phyloP scores from a whole-genome alignment of 2,888 invertebrate genomes.

The Netelia inedita region DNA sequence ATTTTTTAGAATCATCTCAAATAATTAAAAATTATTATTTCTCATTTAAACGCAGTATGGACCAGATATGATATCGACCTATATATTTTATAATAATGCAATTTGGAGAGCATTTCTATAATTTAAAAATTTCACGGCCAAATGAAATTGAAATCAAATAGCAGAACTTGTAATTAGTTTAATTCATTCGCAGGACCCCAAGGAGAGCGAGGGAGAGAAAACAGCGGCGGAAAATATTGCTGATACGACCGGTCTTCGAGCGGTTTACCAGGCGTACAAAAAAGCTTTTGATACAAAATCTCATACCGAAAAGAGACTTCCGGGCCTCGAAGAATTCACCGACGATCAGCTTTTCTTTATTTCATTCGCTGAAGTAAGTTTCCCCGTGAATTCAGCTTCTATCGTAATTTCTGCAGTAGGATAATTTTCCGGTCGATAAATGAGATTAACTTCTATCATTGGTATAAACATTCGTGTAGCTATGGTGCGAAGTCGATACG shows the following conservation, averaged over 20 bases:
- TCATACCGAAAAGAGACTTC: conserved; percentile 85
- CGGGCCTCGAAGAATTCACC: conserved; percentile 88
- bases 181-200: neutral
- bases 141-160: neutral
- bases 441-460: neutral
- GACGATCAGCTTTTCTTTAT: conserved; percentile 92
- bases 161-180: neutral
- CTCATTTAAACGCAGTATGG: too few relatives aligned
- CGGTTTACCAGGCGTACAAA: conserved; percentile 89
- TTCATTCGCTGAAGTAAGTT: conserved; percentile 82
- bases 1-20: too few relatives aligned
- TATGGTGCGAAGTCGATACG: conserved; percentile 14
- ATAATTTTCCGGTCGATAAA: neutral
- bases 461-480: neutral
- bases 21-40: too few relatives aligned
- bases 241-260: conserved; percentile 93
- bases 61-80: too few relatives aligned
- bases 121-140: too few relatives aligned
- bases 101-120: neutral
- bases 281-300: conserved; percentile 55
- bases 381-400: neutral
- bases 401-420: neutral
- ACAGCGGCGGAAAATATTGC: conserved; percentile 90
- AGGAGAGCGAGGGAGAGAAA: conserved; percentile 20
- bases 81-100: neutral